These are phyloP conservation scores for Myotis findleyi DNA, from an alignment of 2,797 vertebrate species.

Conservation along the genomic window DNA sequence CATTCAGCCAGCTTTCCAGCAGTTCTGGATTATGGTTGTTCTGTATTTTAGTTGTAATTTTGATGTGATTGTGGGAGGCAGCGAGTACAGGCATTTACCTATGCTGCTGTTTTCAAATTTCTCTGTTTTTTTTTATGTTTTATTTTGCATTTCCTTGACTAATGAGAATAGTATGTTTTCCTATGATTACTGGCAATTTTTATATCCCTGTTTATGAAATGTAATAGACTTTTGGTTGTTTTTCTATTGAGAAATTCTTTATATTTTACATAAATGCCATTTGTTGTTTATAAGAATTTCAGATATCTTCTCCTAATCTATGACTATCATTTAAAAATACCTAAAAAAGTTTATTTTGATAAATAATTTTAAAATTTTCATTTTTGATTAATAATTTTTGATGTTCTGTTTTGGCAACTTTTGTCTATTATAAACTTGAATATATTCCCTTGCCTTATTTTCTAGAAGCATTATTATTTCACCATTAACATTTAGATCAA, in stretches of 20 bases:
- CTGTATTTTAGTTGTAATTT: no score
- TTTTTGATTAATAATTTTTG: not conserved
- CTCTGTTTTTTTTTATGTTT: not conserved
- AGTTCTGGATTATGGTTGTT: no score
- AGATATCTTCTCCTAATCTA: not conserved
- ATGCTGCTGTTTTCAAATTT: no score
- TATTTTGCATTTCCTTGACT: not conserved
- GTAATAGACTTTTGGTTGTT: not conserved
- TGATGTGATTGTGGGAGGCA: no score
- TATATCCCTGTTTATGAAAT: not conserved
- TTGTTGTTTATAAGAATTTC: not conserved
- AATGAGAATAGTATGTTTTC: not conserved
- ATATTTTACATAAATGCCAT: not conserved
- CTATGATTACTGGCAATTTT: not conserved
- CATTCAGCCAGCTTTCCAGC: no score
- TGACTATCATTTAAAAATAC: not conserved
- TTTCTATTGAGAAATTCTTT: not conserved
- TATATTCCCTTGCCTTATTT: not conserved
- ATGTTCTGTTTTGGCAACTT: not conserved
- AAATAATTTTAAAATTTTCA: conserved; percentile 21
- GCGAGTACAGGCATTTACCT: no score
- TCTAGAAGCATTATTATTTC: not conserved
- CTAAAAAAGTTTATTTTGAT: not conserved
- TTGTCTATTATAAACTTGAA: not conserved
- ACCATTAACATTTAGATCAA: not conserved